Evolutionary conservation across 2,888 invertebrate genomes (phyloP), one percentile per base, ranked within the genome.

Genomic region (Poecilus cupreus): DNA sequence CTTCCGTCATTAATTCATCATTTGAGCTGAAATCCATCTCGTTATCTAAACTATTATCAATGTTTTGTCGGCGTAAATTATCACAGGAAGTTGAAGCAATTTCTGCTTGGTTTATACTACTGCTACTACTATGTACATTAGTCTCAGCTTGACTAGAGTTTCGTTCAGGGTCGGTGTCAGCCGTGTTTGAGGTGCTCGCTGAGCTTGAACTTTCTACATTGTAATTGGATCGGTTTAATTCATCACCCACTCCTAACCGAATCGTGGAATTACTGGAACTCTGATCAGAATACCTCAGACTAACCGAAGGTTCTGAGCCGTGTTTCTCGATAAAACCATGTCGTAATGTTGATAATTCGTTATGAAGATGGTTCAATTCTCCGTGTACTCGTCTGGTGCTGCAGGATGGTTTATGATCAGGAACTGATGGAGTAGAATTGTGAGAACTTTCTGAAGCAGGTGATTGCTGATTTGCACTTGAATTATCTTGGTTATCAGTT

Each of bases 261-360:
- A 92, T 91, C 1, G 92, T 92, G 32, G 93, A 92, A 83, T 91
- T 92, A 0, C 92, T 91, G 0, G 92, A 92, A 84, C 93, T 92
- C 86, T 92, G 92, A 84, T 92, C 91, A 13, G 92, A 92, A 86
- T 93, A 93, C 77, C 90, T 91, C 80, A 93, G 87, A 86, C 90
- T 91, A 60, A 93, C 92, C 70, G 93, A 91, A 5, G 93, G 93
- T 86, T 93, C 93, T 0, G 88, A 87, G 18, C 89, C 89, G 82
- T 89, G 89, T 84, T 88, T 91, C 86, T 91, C 91, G 77, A 92
- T 91, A 85, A 92, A 92, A 70, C 92, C 92, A 83, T 91, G 90
- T 79, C 92, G 88, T 86, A 92, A 86, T 83, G 88, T 87, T 83
- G 81, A 60, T 60, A 81, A 49, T 81, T 81, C 57, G 43, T 81